Percentiles rank a stretch among this genome's conserved stretches.
Evolutionary conservation across 2,797 vertebrate species (phyloP).

Genomic region (Rousettus madagascariensis): DNA sequence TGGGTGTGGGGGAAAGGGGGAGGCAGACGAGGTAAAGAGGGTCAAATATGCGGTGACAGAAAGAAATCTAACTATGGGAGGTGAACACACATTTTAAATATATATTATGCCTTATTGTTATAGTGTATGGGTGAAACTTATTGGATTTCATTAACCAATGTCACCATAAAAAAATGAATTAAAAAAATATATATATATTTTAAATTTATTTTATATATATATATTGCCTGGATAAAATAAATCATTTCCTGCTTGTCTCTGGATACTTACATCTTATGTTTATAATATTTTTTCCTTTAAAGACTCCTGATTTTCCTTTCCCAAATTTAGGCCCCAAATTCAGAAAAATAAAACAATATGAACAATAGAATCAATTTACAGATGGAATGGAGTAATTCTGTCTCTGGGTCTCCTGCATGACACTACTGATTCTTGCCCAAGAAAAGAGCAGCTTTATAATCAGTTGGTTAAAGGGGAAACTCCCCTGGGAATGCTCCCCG

Average conservation of each 20-base stretch:
- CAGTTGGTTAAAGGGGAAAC: background rate
- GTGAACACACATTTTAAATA: too few relatives aligned
- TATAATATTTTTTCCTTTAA: background rate
- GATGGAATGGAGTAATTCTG: background rate
- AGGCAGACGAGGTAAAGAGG: too few relatives aligned
- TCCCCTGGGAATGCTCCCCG: background rate
- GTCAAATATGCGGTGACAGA: too few relatives aligned
- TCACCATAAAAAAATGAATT: background rate
- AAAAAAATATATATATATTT: background rate
- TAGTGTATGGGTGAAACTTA: too few relatives aligned
- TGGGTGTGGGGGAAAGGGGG: background rate
- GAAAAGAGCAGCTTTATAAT: background rate
- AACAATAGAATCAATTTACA: background rate
- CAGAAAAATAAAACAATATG: background rate
- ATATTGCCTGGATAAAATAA: background rate
- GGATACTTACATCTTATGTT: background rate
- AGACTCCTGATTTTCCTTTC: background rate
- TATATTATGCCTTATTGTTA: too few relatives aligned
- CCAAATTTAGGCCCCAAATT: background rate
- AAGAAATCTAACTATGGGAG: too few relatives aligned
- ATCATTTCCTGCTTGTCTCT: background rate
- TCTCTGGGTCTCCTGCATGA: background rate
- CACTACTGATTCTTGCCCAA: background rate
- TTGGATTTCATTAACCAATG: too few relatives aligned
- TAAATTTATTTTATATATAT: too few relatives aligned